Conservation (phyloP, 2,888 invertebrate species). For the Sesamia inferens region DNA sequence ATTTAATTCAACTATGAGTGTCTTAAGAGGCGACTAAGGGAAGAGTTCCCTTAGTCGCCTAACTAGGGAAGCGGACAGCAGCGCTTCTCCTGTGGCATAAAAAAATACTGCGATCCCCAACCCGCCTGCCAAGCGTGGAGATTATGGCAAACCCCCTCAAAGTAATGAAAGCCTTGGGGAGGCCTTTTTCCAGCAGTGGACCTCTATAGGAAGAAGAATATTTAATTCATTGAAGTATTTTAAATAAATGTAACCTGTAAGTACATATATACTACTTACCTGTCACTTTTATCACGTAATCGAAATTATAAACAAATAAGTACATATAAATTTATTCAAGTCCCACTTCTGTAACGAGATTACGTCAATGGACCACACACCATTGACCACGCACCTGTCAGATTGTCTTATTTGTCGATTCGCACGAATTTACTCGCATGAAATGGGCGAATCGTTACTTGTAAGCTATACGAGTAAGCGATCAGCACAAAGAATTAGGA, state of each 20-base stretch:
- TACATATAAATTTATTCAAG: conserved; percentile 17
- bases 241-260: neutral
- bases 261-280: too few species aligned
- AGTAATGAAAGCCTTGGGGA: too few species aligned
- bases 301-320: conserved; percentile 5
- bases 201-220: neutral
- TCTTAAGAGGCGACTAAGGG: too few species aligned
- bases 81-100: too few species aligned
- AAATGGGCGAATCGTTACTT: neutral
- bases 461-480: neutral
- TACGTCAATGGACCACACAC: conserved; percentile 14
- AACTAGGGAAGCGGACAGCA: too few species aligned
- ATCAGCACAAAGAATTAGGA: too few species aligned
- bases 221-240: neutral
- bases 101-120: too few species aligned
- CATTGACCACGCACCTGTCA: conserved; percentile 12
- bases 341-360: neutral
- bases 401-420: neutral
- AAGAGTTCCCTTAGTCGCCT: too few species aligned
- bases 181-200: too few species aligned
- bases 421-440: neutral
- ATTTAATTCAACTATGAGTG: too few species aligned
- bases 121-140: too few species aligned
- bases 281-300: conserved; percentile 1
- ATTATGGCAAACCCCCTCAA: too few species aligned